These are phyloP conservation scores for Miichthys miiuy DNA, from an alignment of 2,797 vertebrate species.

Conservation along the genomic window DNA sequence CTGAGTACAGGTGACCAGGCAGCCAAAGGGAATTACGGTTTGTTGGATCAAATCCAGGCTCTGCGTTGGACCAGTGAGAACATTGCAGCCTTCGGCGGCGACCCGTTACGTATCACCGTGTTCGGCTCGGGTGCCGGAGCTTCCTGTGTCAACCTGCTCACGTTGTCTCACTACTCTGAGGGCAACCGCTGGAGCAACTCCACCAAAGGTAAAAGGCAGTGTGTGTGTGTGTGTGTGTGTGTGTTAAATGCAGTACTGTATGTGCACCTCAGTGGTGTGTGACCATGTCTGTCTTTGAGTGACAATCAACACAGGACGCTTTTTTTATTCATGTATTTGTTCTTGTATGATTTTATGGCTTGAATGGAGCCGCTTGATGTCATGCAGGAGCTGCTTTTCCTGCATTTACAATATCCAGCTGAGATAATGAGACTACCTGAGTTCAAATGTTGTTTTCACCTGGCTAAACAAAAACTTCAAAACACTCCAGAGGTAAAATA, in stretches of 20 bases:
- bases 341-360: not conserved
- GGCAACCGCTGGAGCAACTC: constrained; percentile 99
- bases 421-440: not conserved
- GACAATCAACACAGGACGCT: not conserved
- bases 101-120: constrained; percentile 98
- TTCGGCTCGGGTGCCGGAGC: constrained; percentile 98
- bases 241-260: no score
- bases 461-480: not conserved
- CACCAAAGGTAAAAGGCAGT: constrained; percentile 92
- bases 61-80: constrained; percentile 99
- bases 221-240: no score
- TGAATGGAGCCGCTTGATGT: not conserved
- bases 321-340: not conserved
- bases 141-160: constrained; percentile 98
- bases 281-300: not conserved
- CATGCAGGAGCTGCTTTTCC: not conserved
- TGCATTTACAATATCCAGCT: not conserved
- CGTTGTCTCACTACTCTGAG: constrained; percentile 99
- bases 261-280: not conserved
- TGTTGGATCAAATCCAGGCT: constrained; percentile 97
- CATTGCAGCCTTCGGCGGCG: constrained; percentile 98
- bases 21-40: constrained; percentile 98
- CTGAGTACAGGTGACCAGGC: constrained; percentile 99
- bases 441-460: not conserved
- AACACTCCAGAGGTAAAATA: not conserved